Evolutionary conservation across 1,140 invertebrate genomes (phyloP).

Genomic region (Thaumatotibia leucotreta): DNA sequence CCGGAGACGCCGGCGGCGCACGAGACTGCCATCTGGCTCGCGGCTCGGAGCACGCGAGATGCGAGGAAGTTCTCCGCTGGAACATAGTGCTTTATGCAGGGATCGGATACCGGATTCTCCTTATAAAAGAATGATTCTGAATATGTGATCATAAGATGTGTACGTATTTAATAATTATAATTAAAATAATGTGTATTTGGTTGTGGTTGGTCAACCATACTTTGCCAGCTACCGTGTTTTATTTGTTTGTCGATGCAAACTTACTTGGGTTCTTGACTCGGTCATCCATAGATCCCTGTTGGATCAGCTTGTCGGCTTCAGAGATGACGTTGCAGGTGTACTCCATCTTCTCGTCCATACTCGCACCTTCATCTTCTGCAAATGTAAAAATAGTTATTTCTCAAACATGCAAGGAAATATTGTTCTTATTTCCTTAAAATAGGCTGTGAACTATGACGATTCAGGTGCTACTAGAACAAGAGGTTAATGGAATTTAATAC

Average conservation of each 20-base stretch:
- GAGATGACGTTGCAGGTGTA: slow-evolving; percentile 49
- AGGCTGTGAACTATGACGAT: too few relatives aligned
- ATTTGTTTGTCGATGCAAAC: not conserved
- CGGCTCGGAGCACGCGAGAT: slow-evolving; percentile 61
- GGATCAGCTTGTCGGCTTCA: slow-evolving; percentile 52
- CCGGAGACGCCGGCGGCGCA: slow-evolving; percentile 67
- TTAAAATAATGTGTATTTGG: too few relatives aligned
- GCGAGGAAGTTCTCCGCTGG: slow-evolving; percentile 71
- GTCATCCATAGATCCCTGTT: slow-evolving; percentile 53
- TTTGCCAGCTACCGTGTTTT: too few relatives aligned
- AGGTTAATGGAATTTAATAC: too few relatives aligned
- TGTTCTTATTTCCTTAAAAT: too few relatives aligned
- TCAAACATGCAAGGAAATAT: too few relatives aligned
- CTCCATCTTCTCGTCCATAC: slow-evolving; percentile 46
- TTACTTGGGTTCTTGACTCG: slow-evolving; percentile 57
- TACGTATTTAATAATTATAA: too few relatives aligned
- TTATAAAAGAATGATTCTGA: too few relatives aligned
- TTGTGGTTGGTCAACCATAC: too few relatives aligned
- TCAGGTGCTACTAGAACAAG: too few relatives aligned
- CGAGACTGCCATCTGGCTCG: slow-evolving; percentile 62
- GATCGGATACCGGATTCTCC: too few relatives aligned
- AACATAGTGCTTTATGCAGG: slow-evolving; percentile 15
- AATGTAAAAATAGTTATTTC: not conserved
- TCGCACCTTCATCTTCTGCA: slow-evolving; percentile 38
- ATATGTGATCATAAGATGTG: too few relatives aligned